These are phyloP conservation scores for Sminthurides bifidus DNA, from an alignment of 1,140 invertebrate species.

Conservation along the genomic window DNA sequence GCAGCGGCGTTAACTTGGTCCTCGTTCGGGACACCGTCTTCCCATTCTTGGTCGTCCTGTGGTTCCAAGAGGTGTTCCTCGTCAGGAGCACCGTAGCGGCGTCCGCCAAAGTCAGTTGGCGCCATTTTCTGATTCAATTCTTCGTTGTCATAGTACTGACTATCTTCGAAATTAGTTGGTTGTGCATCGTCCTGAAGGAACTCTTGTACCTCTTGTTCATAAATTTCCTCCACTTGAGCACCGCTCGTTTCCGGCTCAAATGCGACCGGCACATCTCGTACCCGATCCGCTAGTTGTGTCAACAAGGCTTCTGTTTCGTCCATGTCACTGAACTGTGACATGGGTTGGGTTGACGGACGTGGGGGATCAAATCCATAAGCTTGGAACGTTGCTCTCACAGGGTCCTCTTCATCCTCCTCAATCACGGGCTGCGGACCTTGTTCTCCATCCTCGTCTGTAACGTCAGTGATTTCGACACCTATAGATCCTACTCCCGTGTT, in stretches of 20 bases:
- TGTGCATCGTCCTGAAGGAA: neutral
- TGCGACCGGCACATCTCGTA: neutral
- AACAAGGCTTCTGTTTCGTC: neutral
- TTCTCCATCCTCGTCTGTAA: conserved; percentile 21
- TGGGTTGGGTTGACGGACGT: neutral
- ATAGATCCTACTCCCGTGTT: neutral
- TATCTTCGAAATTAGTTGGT: no score
- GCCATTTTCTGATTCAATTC: no score
- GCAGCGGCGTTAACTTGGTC: no score
- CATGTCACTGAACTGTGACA: neutral
- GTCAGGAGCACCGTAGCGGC: no score
- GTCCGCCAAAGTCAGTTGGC: no score
- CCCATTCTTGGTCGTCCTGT: no score
- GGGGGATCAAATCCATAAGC: neutral
- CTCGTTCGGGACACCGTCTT: no score
- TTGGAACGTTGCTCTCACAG: neutral
- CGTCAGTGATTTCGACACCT: conserved; percentile 20
- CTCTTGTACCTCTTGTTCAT: neutral
- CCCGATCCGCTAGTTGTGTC: neutral
- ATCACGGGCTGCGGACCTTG: neutral
- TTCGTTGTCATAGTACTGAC: no score
- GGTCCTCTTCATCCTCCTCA: neutral
- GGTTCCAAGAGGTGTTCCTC: no score
- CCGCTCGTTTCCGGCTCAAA: neutral
- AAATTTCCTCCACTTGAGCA: neutral